Conservation (phyloP, 2,888 invertebrate genomes). For the Mesodorylaimus sp. region DNA sequence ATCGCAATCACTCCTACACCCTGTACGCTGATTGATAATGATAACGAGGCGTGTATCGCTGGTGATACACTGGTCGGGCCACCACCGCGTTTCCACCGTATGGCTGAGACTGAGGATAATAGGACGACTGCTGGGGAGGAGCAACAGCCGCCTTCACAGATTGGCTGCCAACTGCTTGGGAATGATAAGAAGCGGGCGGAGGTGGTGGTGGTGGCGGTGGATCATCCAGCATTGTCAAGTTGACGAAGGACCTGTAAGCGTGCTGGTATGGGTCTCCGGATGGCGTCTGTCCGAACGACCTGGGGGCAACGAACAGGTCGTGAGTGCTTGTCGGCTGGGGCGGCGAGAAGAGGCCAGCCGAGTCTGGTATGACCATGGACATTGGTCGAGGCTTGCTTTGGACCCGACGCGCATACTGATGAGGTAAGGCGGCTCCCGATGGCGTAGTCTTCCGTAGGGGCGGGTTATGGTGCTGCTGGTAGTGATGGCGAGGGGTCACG, state of each 20-base stretch:
- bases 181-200: neutral
- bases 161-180: too few species aligned
- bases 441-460: neutral
- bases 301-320: neutral
- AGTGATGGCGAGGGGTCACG: neutral
- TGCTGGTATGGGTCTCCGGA: neutral
- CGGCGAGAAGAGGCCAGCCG: neutral
- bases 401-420: too few species aligned
- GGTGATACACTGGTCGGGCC: too few species aligned
- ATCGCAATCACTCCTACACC: too few species aligned
- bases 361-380: conserved; percentile 7
- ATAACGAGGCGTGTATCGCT: too few species aligned
- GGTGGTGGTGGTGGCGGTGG: neutral
- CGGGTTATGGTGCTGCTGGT: neutral
- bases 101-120: too few species aligned
- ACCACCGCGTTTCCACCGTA: too few species aligned
- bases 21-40: too few species aligned
- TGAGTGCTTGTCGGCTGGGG: neutral
- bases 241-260: neutral
- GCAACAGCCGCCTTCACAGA: too few species aligned
- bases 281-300: neutral
- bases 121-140: too few species aligned
- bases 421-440: neutral
- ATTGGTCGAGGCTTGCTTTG: conserved; percentile 3
- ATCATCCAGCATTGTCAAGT: neutral